Base-by-base conservation (phyloP, 2,888 invertebrate genomes). In the Serrognathus titanus region DNA sequence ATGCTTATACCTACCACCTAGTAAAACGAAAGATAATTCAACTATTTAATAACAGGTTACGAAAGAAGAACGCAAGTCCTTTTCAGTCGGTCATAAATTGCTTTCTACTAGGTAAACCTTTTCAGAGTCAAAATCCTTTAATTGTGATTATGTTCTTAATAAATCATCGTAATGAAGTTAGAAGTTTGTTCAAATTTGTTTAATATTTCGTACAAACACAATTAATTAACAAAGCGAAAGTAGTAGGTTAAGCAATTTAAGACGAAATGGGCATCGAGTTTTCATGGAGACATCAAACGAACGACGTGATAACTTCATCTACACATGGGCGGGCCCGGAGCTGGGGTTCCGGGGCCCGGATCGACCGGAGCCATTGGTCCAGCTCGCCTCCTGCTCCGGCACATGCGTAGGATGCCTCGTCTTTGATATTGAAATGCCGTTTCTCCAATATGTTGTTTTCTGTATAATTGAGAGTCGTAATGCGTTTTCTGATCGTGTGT, bases 351-450 rank as follows among this genome's bases (percentile, higher is more conserved):
- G 69, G 69, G 80, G 80, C 81, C 82, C 71, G 70, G 71, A 73
- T 74, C 74, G 75, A 74, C 74, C 75, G 71, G 73, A 74, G 70
- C 67, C 69, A 74, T 72, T 74, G 74, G 74, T 74, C 72, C 72
- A 67, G 63, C 65, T 56, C 61, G 60, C 66, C 67, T 68, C 68
- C 65, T 66, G 65, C 67, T 64, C 58, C 59, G 66, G 63, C 66
- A 68, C 72, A 70, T 69, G 69, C 66, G 63, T 65, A 63, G 64
- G 53, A 60, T 56, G 61, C 63, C 63, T 58, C 64, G 66, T 67
- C 73, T 72, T 72, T 72, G 72, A 73, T 73, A 73, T 73, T 73
- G 72, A 73, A 73, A 73, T 73, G 68, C 65, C 53, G 60, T 63
- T 61, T 58, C 68, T 67, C 65, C 71, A 66, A 69, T 70, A 70